Evolutionary conservation across 2,113 vertebrate genomes (phyloP).

Genomic region (Semnornis frantzii): DNA sequence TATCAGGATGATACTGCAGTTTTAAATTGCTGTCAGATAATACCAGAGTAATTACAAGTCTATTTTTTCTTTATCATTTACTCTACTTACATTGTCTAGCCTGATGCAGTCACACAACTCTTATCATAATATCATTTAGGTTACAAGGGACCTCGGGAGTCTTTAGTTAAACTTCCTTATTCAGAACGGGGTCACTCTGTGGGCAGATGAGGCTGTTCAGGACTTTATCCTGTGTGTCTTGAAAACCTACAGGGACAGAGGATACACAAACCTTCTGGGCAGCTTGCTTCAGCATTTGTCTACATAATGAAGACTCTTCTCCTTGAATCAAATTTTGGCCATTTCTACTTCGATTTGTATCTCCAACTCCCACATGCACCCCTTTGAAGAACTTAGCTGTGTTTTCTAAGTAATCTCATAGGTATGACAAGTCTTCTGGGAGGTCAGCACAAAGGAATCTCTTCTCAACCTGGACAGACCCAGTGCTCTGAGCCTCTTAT

Average conservation of each 20-base stretch:
- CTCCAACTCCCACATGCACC: not conserved
- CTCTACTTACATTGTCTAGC: not conserved
- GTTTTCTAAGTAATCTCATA: not conserved
- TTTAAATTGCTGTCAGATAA: not conserved
- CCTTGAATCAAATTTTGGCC: not conserved
- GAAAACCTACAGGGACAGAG: not conserved
- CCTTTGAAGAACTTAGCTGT: not conserved
- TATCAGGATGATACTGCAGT: not conserved
- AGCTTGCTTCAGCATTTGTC: not conserved
- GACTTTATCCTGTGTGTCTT: rapidly evolving
- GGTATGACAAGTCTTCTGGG: not conserved
- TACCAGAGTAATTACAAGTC: not conserved
- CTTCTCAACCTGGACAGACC: not conserved
- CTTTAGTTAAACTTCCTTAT: not conserved
- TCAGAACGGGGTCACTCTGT: not conserved
- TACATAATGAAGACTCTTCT: not conserved
- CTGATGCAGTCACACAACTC: not conserved
- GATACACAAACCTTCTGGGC: not conserved
- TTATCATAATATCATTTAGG: not conserved
- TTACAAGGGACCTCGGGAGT: not conserved
- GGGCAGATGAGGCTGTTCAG: not conserved
- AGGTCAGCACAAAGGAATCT: not conserved
- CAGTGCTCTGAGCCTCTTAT: not conserved
- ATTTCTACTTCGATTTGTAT: not conserved
- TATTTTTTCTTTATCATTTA: not conserved